Conservation (phyloP, 2,113 vertebrate species). For the Coptodon bakossiorum region DNA sequence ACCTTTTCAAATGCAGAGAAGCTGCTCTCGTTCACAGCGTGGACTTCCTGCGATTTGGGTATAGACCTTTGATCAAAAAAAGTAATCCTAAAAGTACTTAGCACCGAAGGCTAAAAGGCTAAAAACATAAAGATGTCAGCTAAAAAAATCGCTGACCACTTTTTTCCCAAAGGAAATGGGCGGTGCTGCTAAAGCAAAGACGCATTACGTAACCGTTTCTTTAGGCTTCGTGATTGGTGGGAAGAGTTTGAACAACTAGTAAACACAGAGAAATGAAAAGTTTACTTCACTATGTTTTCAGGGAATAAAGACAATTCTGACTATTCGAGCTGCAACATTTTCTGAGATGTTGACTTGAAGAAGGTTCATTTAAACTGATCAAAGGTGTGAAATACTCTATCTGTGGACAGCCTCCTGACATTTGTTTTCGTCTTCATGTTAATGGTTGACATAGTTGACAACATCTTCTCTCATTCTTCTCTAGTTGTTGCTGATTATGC, state of each 20-base stretch:
- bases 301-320: not conserved
- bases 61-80: not conserved
- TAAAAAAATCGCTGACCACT: slow-evolving; percentile 57
- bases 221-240: slow-evolving; percentile 56
- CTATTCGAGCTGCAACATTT: not conserved
- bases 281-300: not conserved
- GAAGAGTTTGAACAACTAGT: not conserved
- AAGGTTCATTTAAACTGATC: not conserved
- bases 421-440: not conserved
- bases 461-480: not conserved
- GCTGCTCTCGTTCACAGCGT: slow-evolving; percentile 36
- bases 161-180: slow-evolving; percentile 61
- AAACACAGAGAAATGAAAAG: not conserved
- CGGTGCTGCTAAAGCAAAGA: slow-evolving; percentile 17
- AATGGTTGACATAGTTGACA: not conserved
- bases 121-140: slow-evolving; percentile 60
- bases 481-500: not conserved
- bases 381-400: not conserved
- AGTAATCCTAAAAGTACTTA: slow-evolving; percentile 38
- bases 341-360: not conserved
- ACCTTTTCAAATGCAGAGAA: slow-evolving; percentile 52
- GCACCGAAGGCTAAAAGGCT: slow-evolving; percentile 49
- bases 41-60: slow-evolving; percentile 23
- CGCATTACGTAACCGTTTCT: slow-evolving; percentile 48
- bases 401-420: not conserved